phyloP scores from a whole-genome alignment of 1,140 invertebrate species.

The Drosophila watanabei region DNA sequence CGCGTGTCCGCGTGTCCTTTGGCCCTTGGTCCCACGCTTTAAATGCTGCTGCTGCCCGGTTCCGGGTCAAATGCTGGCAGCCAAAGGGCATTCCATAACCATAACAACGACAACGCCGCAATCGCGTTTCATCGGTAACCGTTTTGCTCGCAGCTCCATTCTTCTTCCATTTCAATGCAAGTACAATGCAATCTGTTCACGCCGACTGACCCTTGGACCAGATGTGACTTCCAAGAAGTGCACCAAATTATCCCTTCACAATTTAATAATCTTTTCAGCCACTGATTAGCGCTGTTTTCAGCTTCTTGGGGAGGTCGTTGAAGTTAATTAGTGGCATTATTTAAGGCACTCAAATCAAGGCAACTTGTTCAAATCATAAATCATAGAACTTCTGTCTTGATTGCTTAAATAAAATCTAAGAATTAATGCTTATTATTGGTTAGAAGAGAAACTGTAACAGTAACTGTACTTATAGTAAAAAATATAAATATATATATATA shows the following conservation, averaged over 20 bases:
- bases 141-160: slow-evolving; percentile 11
- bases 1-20: slow-evolving; percentile 10
- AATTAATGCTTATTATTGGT: neutral
- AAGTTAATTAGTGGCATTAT: neutral
- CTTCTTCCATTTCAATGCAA: slow-evolving; percentile 11
- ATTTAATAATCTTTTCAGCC: slow-evolving; percentile 1
- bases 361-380: neutral
- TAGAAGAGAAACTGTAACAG: neutral
- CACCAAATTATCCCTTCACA: neutral
- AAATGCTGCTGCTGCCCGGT: slow-evolving; percentile 60
- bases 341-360: neutral
- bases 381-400: neutral
- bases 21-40: slow-evolving; percentile 57
- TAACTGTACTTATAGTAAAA: neutral
- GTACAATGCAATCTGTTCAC: slow-evolving; percentile 15
- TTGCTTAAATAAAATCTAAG: neutral
- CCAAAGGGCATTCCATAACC: slow-evolving; percentile 69
- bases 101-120: slow-evolving; percentile 66
- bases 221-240: neutral
- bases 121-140: slow-evolving; percentile 46
- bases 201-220: slow-evolving; percentile 2
- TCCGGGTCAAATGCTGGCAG: slow-evolving; percentile 71
- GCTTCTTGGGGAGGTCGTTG: neutral
- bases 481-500: neutral
- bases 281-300: neutral